Evolutionary conservation across 2,888 invertebrate genomes (phyloP).

Genomic region (Ariolimax columbianus): DNA sequence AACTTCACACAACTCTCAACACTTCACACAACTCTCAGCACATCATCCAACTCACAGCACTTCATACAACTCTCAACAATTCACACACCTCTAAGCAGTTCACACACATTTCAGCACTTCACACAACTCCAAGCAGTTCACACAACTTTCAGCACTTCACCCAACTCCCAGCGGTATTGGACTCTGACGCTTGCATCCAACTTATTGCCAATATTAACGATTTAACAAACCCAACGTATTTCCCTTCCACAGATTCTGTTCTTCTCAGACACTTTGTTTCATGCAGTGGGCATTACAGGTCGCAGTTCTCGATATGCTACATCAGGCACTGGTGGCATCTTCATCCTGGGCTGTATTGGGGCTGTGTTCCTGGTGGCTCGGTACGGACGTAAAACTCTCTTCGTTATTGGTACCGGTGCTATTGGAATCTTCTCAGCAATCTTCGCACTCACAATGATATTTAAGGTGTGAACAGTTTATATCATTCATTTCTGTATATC

Average conservation of each 20-base stretch:
- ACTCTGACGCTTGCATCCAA: too few species aligned
- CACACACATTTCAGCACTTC: too few species aligned
- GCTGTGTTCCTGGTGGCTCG: constrained; percentile 18
- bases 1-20: too few species aligned
- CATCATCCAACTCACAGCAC: too few species aligned
- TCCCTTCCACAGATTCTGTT: constrained; percentile 28
- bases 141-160: too few species aligned
- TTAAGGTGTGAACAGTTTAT: constrained; percentile 9
- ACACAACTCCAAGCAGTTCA: too few species aligned
- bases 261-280: constrained; percentile 36
- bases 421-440: constrained; percentile 35
- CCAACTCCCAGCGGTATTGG: too few species aligned
- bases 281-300: constrained; percentile 18
- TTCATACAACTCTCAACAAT: too few species aligned
- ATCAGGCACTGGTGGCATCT: constrained; percentile 33
- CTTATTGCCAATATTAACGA: too few species aligned
- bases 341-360: constrained; percentile 23
- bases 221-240: neutral
- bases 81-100: too few species aligned
- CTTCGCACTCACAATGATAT: constrained; percentile 27
- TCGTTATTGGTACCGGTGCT: constrained; percentile 28
- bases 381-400: constrained; percentile 43
- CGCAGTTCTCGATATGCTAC: constrained; percentile 35
- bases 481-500: too few species aligned
- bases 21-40: too few species aligned